Conservation (phyloP, 2,113 vertebrate genomes). For the Pitta sordida region DNA sequence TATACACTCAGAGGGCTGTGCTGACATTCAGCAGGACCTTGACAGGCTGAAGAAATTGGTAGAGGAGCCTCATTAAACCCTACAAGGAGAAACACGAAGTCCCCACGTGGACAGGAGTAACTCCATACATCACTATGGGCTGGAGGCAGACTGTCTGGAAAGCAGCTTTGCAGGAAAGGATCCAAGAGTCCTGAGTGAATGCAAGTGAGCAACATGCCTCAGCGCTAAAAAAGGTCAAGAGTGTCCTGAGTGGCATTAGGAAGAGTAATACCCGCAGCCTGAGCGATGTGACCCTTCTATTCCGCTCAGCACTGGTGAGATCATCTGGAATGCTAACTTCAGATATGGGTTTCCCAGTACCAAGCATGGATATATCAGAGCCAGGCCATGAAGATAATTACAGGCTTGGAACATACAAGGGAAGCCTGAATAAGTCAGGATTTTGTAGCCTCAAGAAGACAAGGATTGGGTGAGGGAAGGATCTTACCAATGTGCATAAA, state of each 20-base stretch:
- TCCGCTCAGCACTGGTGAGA: background rate
- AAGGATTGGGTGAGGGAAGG: background rate
- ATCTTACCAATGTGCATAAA: background rate
- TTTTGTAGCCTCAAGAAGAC: background rate
- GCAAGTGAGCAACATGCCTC: fast-evolving
- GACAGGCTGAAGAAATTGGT: background rate
- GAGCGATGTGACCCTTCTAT: fast-evolving
- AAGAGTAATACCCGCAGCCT: background rate
- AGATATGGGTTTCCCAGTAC: background rate
- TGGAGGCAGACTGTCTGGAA: background rate
- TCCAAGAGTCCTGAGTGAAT: background rate
- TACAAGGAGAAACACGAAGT: background rate
- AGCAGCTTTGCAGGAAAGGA: background rate
- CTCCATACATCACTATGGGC: background rate
- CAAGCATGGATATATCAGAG: background rate
- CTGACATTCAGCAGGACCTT: background rate
- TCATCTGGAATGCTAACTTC: background rate
- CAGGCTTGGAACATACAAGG: background rate
- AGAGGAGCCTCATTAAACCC: background rate
- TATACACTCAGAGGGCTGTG: background rate
- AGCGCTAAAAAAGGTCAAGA: background rate
- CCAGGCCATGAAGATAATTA: background rate
- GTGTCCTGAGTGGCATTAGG: background rate
- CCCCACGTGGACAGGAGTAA: background rate
- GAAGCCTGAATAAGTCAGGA: background rate